Evolutionary conservation across 2,797 vertebrate genomes (phyloP), one percentile per base, ranked within the genome.

Genomic region (Petrocephalus sullivani): DNA sequence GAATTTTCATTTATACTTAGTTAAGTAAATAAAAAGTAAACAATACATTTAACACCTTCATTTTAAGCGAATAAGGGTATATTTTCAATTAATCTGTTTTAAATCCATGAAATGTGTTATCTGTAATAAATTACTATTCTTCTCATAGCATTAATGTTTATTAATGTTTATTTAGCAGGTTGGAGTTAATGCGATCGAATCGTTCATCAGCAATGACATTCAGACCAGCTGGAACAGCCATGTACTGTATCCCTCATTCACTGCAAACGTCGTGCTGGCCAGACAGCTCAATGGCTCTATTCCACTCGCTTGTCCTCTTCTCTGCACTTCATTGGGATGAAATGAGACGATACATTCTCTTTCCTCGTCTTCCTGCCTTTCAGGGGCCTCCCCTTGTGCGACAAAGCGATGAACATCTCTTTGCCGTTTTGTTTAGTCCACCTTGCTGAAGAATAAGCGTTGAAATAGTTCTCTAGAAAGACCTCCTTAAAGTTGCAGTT

Each of bases 401-500:
- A 98, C 93, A 99, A 93, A n/a, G 98, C 96, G 90, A 99, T 95
- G 94, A 98, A 99, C 98, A 99, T 98, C 91, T 97, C 96, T 91
- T 96, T 98, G 90, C 97, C 96, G 5, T 94, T 95, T 94, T 78
- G 84, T 51, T 96, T 96, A 93, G 96, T 98, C 97, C 97, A 97
- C 94, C 96, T 98, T 92, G 96, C 96, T 81, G 98, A 99, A 90
- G 97, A 96, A n/a, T 99, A 99, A 0, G 98, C 99, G 7, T 98
- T 99, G 90, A 98, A 99, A 92, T 97, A 97, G 92, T 99, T 99
- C 95, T 99, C 98, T 95, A 99, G 95, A 93, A 99, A 98, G 90
- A 98, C 94, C 94, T 99, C 98, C 91, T 97, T 98, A 94, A 99
- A 99, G 96, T 98, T 98, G 96, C 98, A 99, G 94, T 96, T 98